Conservation (phyloP, 2,797 vertebrate species). For the Menidia menidia region DNA sequence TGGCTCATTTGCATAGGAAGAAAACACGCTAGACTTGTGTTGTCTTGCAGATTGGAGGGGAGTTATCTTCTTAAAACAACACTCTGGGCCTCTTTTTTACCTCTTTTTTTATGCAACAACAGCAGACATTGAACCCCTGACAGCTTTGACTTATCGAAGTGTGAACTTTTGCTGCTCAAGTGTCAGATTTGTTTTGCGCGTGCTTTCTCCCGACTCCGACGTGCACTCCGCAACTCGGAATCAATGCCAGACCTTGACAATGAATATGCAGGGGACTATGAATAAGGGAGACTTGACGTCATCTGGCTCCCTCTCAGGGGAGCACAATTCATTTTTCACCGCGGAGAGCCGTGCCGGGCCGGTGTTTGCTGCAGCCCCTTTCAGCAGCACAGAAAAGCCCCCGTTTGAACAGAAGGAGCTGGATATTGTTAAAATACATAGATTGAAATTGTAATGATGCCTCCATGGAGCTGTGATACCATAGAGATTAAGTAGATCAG, state of each 20-base stretch:
- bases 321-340: slow-evolving; percentile 65
- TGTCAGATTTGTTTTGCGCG: slow-evolving; percentile 12
- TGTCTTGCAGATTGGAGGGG: not conserved
- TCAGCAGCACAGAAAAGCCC: slow-evolving; percentile 55
- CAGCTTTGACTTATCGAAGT: slow-evolving; percentile 27
- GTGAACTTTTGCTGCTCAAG: slow-evolving; percentile 14
- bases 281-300: slow-evolving; percentile 73
- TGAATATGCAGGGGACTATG: slow-evolving; percentile 67
- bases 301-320: slow-evolving; percentile 61
- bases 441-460: slow-evolving; percentile 52
- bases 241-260: slow-evolving; percentile 56
- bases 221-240: slow-evolving; percentile 24
- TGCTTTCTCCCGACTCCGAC: slow-evolving; percentile 25
- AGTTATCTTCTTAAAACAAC: slow-evolving; percentile 3
- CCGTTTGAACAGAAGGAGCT: slow-evolving; percentile 22
- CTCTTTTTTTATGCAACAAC: not conserved
- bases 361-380: slow-evolving; percentile 55
- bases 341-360: slow-evolving; percentile 54
- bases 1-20: not conserved
- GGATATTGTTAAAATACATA: slow-evolving; percentile 46
- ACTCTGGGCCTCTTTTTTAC: not conserved
- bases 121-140: not conserved
- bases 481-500: slow-evolving; percentile 55
- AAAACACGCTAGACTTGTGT: not conserved
- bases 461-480: slow-evolving; percentile 47